Percentiles rank a stretch among this genome's conserved stretches.
Evolutionary conservation across 2,888 invertebrate species (phyloP).

Genomic region (Tetranychus truncatus): DNA sequence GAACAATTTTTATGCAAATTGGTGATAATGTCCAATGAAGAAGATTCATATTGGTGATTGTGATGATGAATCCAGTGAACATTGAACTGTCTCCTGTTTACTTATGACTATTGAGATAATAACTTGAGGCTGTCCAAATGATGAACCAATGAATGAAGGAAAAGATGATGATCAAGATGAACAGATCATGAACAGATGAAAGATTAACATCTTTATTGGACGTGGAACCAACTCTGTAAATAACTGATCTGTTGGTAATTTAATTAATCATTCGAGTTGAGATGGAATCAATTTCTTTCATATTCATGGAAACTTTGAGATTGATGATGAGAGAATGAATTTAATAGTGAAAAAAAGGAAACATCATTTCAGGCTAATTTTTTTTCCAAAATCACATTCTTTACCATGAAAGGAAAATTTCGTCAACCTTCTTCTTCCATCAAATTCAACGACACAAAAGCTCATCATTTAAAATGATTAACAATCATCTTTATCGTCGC

Average conservation of each 20-base stretch:
- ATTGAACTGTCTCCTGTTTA: not conserved
- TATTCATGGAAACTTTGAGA: not conserved
- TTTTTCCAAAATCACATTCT: too few relatives aligned
- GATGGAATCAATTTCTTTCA: not conserved
- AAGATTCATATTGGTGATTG: too few relatives aligned
- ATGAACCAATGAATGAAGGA: not conserved
- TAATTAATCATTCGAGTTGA: not conserved
- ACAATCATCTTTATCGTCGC: too few relatives aligned
- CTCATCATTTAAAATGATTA: too few relatives aligned
- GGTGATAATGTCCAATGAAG: not conserved
- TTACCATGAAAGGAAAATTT: too few relatives aligned
- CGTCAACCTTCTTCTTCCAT: too few relatives aligned
- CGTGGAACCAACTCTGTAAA: not conserved
- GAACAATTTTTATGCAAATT: not conserved
- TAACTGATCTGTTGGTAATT: not conserved
- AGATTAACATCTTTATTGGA: not conserved
- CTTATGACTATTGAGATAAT: not conserved
- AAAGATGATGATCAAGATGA: not conserved
- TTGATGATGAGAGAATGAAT: not conserved
- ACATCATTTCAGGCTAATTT: too few relatives aligned
- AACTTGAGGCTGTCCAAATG: not conserved
- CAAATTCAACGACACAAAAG: too few relatives aligned
- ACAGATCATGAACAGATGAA: not conserved
- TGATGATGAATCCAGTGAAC: not conserved
- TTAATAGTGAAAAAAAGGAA: too few relatives aligned